Percentiles rank a stretch among this genome's conserved stretches.
Evolutionary conservation across 2,888 invertebrate genomes (phyloP).

Genomic region (Chironomus tentans): DNA sequence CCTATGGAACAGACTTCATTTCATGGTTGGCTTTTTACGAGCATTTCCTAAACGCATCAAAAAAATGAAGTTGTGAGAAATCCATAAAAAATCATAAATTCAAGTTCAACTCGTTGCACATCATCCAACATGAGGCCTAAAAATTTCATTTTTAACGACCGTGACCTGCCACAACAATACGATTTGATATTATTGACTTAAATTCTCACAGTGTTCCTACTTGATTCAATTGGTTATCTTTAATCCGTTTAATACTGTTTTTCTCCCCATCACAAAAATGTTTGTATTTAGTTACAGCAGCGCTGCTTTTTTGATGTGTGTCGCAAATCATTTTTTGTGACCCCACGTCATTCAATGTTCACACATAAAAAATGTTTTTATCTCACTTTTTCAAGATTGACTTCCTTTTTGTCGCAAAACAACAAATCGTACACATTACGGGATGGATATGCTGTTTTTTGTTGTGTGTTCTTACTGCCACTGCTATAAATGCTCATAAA

Average conservation of each 20-base stretch:
- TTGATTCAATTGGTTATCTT: neutral
- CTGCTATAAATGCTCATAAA: neutral
- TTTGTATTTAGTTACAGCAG: too few species aligned
- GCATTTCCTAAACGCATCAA: neutral
- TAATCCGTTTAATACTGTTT: neutral
- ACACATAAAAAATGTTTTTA: neutral
- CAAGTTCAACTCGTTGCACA: neutral
- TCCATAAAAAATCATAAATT: neutral
- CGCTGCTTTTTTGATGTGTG: neutral
- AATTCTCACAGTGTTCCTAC: neutral
- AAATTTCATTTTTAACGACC: neutral
- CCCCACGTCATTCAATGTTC: neutral
- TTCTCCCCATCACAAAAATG: too few species aligned
- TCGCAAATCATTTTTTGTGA: neutral
- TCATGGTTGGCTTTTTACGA: neutral
- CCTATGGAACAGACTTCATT: too few species aligned
- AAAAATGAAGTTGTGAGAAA: neutral
- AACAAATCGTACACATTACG: too few species aligned
- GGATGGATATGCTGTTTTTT: too few species aligned
- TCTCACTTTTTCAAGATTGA: neutral
- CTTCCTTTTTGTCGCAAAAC: neutral
- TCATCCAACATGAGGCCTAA: neutral
- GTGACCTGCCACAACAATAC: constrained; percentile 15
- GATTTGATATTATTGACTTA: neutral
- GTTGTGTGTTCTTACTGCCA: too few species aligned